Evolutionary conservation across 1,140 invertebrate genomes (phyloP).

Genomic region (Tribolium madens): DNA sequence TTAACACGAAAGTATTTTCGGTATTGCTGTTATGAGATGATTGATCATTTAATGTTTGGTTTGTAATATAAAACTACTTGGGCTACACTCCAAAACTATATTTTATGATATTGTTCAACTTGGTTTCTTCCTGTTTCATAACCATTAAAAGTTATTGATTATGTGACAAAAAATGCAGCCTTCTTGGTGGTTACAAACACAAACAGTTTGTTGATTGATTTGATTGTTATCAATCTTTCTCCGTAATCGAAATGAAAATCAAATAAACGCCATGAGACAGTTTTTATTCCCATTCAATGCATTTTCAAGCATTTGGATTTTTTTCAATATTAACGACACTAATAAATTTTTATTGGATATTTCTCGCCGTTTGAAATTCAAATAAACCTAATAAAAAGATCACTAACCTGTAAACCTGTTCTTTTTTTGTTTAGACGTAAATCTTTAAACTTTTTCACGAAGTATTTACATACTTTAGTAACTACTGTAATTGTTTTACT

Average conservation of each 20-base stretch:
- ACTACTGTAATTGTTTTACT: background rate
- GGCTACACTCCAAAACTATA: background rate
- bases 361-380: background rate
- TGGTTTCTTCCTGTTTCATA: background rate
- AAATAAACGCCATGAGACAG: no score
- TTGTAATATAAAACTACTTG: background rate
- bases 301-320: no score
- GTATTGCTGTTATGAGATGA: background rate
- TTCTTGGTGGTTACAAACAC: background rate
- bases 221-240: background rate
- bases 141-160: background rate
- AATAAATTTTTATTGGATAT: no score
- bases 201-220: background rate
- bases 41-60: background rate
- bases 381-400: constrained; percentile 5
- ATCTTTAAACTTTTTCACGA: background rate
- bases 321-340: background rate
- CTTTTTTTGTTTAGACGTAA: background rate
- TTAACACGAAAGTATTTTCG: no score
- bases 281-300: no score
- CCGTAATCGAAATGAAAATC: no score
- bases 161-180: background rate
- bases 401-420: constrained; percentile 3
- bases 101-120: background rate
- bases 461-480: background rate